Conservation (phyloP, 2,888 invertebrate genomes). For the Drosophila meridionalis region DNA sequence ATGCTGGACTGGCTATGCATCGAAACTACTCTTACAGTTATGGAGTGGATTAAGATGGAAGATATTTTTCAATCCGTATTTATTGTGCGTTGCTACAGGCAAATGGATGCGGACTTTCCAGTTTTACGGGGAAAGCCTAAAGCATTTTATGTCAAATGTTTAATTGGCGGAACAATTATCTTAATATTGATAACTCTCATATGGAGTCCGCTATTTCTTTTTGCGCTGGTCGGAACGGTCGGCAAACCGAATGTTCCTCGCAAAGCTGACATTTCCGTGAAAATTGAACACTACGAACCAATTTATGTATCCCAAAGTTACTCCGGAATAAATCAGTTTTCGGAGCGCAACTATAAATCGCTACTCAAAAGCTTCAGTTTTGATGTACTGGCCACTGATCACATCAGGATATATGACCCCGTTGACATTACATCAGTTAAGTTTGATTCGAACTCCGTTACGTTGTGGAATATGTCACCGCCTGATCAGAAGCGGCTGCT, state of each 20-base stretch:
- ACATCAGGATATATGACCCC: constrained; percentile 55
- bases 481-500: constrained; percentile 59
- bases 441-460: constrained; percentile 62
- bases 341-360: constrained; percentile 86
- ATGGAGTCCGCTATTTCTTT: constrained; percentile 98
- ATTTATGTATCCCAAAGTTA: constrained; percentile 95
- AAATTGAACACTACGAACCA: constrained; percentile 95
- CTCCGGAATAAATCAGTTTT: constrained; percentile 89
- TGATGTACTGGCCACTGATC: constrained; percentile 56
- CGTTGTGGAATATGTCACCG: constrained; percentile 68
- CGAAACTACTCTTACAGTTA: constrained; percentile 97
- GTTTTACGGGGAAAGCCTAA: constrained; percentile 94
- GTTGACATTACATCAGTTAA: constrained; percentile 58
- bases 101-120: constrained; percentile 94
- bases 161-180: constrained; percentile 94
- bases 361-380: constrained; percentile 87
- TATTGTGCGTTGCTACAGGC: constrained; percentile 89
- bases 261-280: constrained; percentile 92
- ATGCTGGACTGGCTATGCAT: constrained; percentile 99
- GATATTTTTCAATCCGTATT: constrained; percentile 98
- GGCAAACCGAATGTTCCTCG: constrained; percentile 94
- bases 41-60: constrained; percentile 99
- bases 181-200: constrained; percentile 95
- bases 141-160: constrained; percentile 92
- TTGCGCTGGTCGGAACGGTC: constrained; percentile 96